These are phyloP conservation scores for Pandemis corylana DNA, from an alignment of 2,888 invertebrate species.

Conservation along the genomic window DNA sequence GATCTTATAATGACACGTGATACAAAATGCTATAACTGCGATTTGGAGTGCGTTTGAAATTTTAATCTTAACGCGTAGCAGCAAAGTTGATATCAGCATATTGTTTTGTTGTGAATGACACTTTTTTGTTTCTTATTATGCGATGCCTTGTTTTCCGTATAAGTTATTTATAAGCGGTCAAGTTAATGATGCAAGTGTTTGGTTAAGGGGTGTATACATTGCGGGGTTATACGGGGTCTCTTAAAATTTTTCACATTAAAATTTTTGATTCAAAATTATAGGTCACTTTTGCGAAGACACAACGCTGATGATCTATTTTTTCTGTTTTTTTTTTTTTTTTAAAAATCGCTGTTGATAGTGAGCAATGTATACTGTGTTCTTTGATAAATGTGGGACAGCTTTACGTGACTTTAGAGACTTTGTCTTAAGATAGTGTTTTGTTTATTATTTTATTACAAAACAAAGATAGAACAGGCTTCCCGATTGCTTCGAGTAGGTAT, in stretches of 20 bases:
- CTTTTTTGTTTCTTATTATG: not conserved
- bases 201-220: not conserved
- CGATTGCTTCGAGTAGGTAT: not conserved
- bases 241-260: too few relatives aligned
- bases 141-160: not conserved
- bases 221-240: not conserved
- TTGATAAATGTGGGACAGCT: not conserved
- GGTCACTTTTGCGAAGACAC: too few relatives aligned
- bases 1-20: not conserved
- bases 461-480: not conserved
- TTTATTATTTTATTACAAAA: not conserved
- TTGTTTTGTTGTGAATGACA: not conserved
- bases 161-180: not conserved
- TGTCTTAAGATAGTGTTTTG: not conserved
- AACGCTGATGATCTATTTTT: too few relatives aligned
- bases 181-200: not conserved
- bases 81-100: not conserved
- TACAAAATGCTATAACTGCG: not conserved
- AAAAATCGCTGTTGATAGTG: too few relatives aligned
- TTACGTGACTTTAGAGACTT: constrained; percentile 12
- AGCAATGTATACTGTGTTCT: not conserved
- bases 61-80: not conserved
- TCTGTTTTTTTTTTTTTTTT: too few relatives aligned
- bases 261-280: too few relatives aligned
- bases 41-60: not conserved